Evolutionary conservation across 2,888 invertebrate species (phyloP), one percentile per base, ranked within the genome.

Genomic region (Cephus sareptanus): DNA sequence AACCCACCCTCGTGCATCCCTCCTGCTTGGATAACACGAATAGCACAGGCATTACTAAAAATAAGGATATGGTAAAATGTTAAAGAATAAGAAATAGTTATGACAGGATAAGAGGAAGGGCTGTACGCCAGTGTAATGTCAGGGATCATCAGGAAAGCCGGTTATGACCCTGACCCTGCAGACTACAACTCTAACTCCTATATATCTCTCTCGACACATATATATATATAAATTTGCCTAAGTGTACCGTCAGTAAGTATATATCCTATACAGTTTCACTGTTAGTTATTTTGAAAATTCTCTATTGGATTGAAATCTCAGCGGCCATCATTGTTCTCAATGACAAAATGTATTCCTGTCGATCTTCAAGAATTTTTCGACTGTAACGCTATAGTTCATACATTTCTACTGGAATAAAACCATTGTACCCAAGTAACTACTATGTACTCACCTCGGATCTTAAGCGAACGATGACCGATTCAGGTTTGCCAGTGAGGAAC

Each of bases 1-100:
- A 80, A 79, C 74, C 75, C 80, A 79, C 77, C 79, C 79, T 79
- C 77, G 75, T 75, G 76, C 23, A 69, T 70, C 74, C 69, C 69
- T 37, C 77, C 30, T 23, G 71, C 71, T 33, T 31, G 6, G 71
- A 31, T 71, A 12, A 11, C 31, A 71, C 30, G 15, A 71, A 71
- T 71, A 31, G 71, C 71, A 34, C 9, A 23, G 56, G 56, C 56
- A 56, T 56, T 9, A 56, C 56, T 56, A 56, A 56, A 56, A 56
- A 56, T 56, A 56, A 56, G 56, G 9, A 56, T 56, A 56, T 23
- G 23, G 56, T 56, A 56, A 56, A 56, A 56, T 56, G 9, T 23
- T 56, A 23, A 23, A 23, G 56, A 9, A 56, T 56, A 56, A 56
- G 9, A 56, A 56, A 56, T 56, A 23, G 9, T 56, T 56, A 23